Evolutionary conservation across 2,113 vertebrate genomes (phyloP).

Genomic region (Ranitomeya imitator): DNA sequence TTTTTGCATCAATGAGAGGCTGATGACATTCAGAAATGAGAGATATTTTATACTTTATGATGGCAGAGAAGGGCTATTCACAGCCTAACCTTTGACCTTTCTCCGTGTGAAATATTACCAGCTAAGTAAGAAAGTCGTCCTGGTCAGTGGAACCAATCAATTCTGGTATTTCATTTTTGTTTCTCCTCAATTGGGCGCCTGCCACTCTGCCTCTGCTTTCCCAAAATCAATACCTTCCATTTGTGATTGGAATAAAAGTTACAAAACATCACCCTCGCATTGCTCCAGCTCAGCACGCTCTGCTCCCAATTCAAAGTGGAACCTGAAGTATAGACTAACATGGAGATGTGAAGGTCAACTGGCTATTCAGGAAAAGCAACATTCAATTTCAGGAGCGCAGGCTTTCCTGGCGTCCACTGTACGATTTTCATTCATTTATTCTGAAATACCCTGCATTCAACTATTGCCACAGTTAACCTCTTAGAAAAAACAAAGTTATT

Average conservation of each 20-base stretch:
- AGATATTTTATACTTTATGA: conserved; percentile 66
- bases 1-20: conserved; percentile 38
- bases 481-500: conserved; percentile 26
- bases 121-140: conserved; percentile 76
- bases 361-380: not conserved
- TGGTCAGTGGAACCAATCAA: conserved; percentile 84
- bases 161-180: conserved; percentile 88
- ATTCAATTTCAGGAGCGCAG: conserved; percentile 12
- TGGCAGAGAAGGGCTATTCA: conserved; percentile 53
- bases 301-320: conserved; percentile 1
- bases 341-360: not conserved
- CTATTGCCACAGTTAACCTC: not conserved
- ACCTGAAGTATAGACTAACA: not conserved
- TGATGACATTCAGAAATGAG: conserved; percentile 60
- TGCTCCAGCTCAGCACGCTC: conserved; percentile 20
- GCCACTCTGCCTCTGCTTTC: conserved; percentile 74
- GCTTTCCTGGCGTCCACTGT: not conserved
- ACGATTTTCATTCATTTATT: not conserved
- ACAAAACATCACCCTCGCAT: conserved; percentile 66
- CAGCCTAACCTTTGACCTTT: conserved; percentile 66
- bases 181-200: conserved; percentile 79
- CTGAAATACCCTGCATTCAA: not conserved
- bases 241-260: conserved; percentile 76
- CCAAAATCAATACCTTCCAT: conserved; percentile 82
- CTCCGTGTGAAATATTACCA: conserved; percentile 80